Base-by-base conservation (phyloP, 2,888 invertebrate species). In the Ochropleura plecta region DNA sequence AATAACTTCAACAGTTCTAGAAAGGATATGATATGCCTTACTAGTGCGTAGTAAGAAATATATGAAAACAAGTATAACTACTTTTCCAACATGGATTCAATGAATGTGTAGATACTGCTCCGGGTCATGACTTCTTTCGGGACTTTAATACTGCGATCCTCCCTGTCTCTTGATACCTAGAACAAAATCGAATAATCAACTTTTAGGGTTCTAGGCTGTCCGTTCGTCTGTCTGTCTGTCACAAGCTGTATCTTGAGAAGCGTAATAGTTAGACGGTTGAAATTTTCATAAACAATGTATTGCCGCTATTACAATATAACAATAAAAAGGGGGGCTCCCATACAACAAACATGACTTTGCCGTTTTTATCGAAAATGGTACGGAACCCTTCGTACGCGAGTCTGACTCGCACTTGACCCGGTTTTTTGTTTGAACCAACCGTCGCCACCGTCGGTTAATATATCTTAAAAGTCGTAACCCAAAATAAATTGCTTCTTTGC, bases 81-180 rank as follows among this genome's bases (percentile, higher is more conserved):
- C 90, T 85, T 91, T 74, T 86, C 69, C 42, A 91, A 70, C 85
- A 91, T 87, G 16, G 88, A 78, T 72, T 91, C 91, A 46, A 91
- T 86, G 9, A 88, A 76, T 10, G 74, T 71, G 71, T 91, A 91
- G 14, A 90, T 48, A 46, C 85, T 79, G 46, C 79, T 87, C 2
- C 91, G 86, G 4, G 88, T 90, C 51, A 91, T 76, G n/a, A 88
- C 20, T n/a, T 81, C 70, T 76, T 83, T 86, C 71, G 72, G 75
- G 67, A 66, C 70, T 66, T 70, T 68, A 76, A 83, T 71, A 65
- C 76, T 83, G 18, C 81, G 79, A 16, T 73, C 78, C 46, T 73
- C 10, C 67, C 86, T 84, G 20, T 84, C 87, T 76, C 89, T 91
- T n/a, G 94, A 89, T 49, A 90, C 73, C 95, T 95, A 85, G 57